A percentile compares a stretch with the other conserved stretches of the same genome.
These are phyloP conservation scores for Pteropus rufus DNA, from an alignment of 2,797 vertebrate genomes.

Conservation along the genomic window DNA sequence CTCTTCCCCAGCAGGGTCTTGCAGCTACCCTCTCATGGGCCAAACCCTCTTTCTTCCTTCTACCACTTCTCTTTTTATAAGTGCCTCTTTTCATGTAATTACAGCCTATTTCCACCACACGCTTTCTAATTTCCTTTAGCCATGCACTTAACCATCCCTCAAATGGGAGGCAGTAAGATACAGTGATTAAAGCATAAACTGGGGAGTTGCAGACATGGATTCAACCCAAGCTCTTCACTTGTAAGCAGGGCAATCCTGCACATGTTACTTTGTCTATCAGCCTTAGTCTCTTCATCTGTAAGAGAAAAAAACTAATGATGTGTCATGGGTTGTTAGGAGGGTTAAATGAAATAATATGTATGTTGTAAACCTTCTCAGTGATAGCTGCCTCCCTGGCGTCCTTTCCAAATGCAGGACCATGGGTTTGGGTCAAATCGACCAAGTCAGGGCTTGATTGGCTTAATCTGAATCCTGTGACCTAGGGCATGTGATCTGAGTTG, in stretches of 20 bases:
- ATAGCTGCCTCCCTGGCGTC: neutral
- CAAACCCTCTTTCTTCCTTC: neutral
- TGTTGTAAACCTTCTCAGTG: neutral
- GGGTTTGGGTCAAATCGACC: neutral
- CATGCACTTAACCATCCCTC: neutral
- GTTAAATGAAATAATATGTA: neutral
- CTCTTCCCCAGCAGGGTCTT: neutral
- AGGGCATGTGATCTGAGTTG: neutral
- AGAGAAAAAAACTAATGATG: neutral
- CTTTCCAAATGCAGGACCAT: neutral
- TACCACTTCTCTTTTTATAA: neutral
- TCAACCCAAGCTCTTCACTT: neutral
- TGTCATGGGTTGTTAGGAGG: neutral
- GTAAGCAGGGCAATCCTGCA: neutral
- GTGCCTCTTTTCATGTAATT: neutral
- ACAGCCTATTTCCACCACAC: neutral
- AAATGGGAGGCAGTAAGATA: neutral
- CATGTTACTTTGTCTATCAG: neutral
- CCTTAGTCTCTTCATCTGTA: neutral
- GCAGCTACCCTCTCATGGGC: accelerated
- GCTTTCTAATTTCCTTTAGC: neutral
- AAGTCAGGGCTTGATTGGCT: neutral
- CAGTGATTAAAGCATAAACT: neutral
- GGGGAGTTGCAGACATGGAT: accelerated
- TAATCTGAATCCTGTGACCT: neutral